phyloP scores from a whole-genome alignment of 2,888 invertebrate genomes.

The Lepas anatifera region DNA sequence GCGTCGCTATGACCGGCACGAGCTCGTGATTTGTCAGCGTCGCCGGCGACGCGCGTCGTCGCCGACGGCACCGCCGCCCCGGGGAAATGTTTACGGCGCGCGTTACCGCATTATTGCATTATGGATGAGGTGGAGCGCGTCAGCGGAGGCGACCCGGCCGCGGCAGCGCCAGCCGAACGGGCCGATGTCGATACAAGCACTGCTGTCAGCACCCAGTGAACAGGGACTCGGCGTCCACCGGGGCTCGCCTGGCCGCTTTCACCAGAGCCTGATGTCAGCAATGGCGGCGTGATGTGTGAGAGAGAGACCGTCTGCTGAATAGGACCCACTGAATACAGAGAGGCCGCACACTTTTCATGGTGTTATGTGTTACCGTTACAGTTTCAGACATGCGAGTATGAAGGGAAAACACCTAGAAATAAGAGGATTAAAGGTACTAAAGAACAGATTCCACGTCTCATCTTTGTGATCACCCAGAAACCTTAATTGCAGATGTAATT shows the following conservation, averaged over 20 bases:
- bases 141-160: neutral
- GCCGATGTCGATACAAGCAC: neutral
- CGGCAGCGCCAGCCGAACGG: neutral
- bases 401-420: too few species aligned
- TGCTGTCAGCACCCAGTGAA: neutral
- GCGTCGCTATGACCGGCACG: neutral
- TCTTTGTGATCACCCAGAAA: too few species aligned
- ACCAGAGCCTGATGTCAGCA: neutral
- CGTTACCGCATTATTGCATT: conserved; percentile 8
- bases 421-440: too few species aligned
- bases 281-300: neutral
- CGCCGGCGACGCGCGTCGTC: neutral
- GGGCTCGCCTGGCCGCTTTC: too few species aligned
- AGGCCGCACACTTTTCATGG: too few species aligned
- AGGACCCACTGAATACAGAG: too few species aligned
- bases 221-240: neutral
- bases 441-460: too few species aligned
- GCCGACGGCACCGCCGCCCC: neutral
- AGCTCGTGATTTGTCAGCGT: conserved; percentile 8
- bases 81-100: conserved; percentile 8
- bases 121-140: neutral
- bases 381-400: too few species aligned
- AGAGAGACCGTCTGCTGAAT: too few species aligned
- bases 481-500: too few species aligned
- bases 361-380: too few species aligned